Evolutionary conservation across 35 echinoderm and acorn worm species (phyloP), one percentile per base, ranked within the genome.

Genomic region (Chiridota heheva): DNA sequence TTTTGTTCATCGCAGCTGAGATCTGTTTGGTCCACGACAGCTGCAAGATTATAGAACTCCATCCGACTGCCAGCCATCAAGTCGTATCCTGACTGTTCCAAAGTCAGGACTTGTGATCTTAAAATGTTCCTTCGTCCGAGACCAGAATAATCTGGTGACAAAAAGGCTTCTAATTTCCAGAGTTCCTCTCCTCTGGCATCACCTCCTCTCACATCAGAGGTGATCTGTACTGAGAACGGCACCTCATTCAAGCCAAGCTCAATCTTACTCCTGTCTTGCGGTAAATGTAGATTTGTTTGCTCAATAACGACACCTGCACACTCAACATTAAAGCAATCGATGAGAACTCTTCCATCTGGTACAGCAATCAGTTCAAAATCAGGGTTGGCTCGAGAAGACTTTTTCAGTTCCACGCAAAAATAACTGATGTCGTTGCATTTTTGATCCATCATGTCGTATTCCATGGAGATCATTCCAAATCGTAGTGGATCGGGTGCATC

Each of bases 231-330:
- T 7, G 39, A 22, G 65, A 97, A 97, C 5, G 53, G 30, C 2
- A 97, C 41, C 26, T 84, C 59, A 31, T 87, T 90, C 20, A 41
- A 36, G 26, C 84, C 88, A 44, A 41, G 41, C 0, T 69, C 42
- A 6, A 97, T 40, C 36, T 17, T 36, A 30, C 67, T 53, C 12
- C 7, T 13, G 40, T 79, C 63, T 20, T 78, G 58, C 33, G 59
- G 36, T 30, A 97, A 27, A 1, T 73, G 51, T 2, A 97, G 34
- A 18, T 76, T 25, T 20, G 84, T 88, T 17, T 77, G 56, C 18
- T 87, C 76, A 13, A 96, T 76, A 25, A 86, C 71, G 22, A 96
- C 84, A 32, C 92, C 92, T 63, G 76, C 73, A 58, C 95, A 98
- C 31, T 71, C 69, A 4, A 88, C 55, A 37, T 70, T 80, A 42